phyloP scores from a whole-genome alignment of 2,888 invertebrate species.

The Ochropleura leucogaster region DNA sequence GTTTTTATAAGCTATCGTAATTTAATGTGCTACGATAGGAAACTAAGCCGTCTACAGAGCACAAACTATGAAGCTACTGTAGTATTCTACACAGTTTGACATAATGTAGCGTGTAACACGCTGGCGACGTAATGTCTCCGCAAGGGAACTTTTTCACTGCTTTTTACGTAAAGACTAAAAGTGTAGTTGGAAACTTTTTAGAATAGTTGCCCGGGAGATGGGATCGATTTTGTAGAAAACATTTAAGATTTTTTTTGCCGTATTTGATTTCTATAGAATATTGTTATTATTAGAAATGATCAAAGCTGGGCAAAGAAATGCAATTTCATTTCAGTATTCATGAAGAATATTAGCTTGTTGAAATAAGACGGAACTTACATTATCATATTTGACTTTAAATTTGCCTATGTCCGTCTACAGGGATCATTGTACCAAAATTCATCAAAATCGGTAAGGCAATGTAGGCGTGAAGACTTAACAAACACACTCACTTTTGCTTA shows the following conservation, averaged over 20 bases:
- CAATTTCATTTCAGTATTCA: neutral
- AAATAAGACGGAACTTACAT: neutral
- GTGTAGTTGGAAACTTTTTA: slow-evolving; percentile 74
- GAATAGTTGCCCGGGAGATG: slow-evolving; percentile 59
- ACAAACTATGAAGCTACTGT: slow-evolving; percentile 39
- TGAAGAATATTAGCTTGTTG: neutral
- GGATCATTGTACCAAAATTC: no score
- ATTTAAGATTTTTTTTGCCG: no score
- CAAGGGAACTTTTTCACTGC: slow-evolving; percentile 71
- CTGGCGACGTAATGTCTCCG: slow-evolving; percentile 52
- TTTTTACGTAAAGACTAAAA: slow-evolving; percentile 71
- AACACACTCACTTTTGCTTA: no score
- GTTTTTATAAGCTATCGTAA: neutral
- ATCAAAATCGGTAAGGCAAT: no score
- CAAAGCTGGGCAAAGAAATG: neutral
- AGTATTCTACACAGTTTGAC: slow-evolving; percentile 19
- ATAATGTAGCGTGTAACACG: slow-evolving; percentile 56
- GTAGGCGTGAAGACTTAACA: no score
- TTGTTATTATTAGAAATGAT: neutral
- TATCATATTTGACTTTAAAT: neutral
- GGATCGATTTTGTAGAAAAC: slow-evolving; percentile 3
- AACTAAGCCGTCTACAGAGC: neutral
- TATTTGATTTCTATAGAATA: neutral
- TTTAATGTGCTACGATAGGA: neutral
- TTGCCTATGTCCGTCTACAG: no score